Base-by-base conservation (phyloP, 2,797 vertebrate species). In the Glossophaga mutica region DNA sequence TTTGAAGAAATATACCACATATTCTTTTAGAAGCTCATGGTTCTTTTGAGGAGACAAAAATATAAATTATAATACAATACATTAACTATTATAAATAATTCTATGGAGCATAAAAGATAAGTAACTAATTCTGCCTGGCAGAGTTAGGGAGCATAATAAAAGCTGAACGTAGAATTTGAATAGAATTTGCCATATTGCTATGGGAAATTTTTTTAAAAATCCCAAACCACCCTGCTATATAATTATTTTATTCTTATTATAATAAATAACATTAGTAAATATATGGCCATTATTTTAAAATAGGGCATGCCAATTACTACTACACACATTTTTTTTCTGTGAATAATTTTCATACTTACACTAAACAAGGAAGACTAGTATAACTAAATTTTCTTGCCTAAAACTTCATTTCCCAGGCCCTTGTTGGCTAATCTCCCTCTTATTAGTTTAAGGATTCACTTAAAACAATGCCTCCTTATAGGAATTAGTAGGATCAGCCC, bases 161-260 rank as follows among this genome's bases (percentile, higher is more conserved):
- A 74, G 4, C 34, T 87, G 19, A 87, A 79, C 3, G 77, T 84
- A 94, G 93, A 87, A 83, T 73, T 46, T 48, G 34, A 96, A 24
- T 50, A 81, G 39, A 92, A 78, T 76, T 65, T 94, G 16, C 16
- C 50, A 73, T n/a, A 65, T 67, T 88, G 5, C 11, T 67, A 22
- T 48, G 32, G 16, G 9, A 96, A 88, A 74, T 82, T 88, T 91
- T 76, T 73, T 85, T 67, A 76, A 78, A 87, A 96, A 84, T 71
- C 19, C 21, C 2, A 32, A 91, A 81, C 14, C 9, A 78, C 14
- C 0, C 18, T 78, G 22, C 37, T 52, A 32, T 74, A 16, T 21
- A 78, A 79, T 34, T 57, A 46, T 83, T 84, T 94, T 83, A 91
- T 82, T 95, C 6, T 86, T 89, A 76, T 71, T 93, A 29, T 32